These are phyloP conservation scores for Labia minor DNA, from an alignment of 2,888 invertebrate species.

Conservation along the genomic window DNA sequence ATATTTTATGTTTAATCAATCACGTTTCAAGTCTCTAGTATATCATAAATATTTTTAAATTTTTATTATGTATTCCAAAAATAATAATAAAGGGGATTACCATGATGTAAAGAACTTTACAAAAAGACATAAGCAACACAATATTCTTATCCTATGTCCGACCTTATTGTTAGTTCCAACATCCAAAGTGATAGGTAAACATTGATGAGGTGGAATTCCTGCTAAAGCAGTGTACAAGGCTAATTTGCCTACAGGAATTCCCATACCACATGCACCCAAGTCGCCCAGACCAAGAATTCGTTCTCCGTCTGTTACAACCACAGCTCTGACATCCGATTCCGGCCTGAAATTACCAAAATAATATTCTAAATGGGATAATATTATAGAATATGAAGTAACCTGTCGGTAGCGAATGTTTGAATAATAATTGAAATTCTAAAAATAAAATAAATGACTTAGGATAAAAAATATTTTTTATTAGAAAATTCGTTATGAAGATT, in stretches of 20 bases:
- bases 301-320: conserved; percentile 97
- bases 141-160: conserved; percentile 24
- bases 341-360: conserved; percentile 48
- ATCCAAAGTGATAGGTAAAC: conserved; percentile 84
- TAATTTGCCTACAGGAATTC: conserved; percentile 95
- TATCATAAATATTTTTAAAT: too few relatives aligned
- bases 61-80: too few relatives aligned
- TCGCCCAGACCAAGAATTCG: conserved; percentile 95
- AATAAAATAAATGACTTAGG: too few relatives aligned
- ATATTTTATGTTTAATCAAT: too few relatives aligned
- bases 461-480: too few relatives aligned
- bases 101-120: too few relatives aligned
- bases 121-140: too few relatives aligned
- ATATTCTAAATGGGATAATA: conserved; percentile 17
- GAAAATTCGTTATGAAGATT: too few relatives aligned
- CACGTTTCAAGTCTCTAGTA: too few relatives aligned
- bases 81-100: too few relatives aligned
- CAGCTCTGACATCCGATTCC: conserved; percentile 71
- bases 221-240: conserved; percentile 94
- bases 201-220: conserved; percentile 90
- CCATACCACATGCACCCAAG: conserved; percentile 96
- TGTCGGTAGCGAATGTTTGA: not conserved
- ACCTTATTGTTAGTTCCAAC: conserved; percentile 53
- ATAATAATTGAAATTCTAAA: not conserved
- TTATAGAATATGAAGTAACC: not conserved